These are phyloP conservation scores for Lacerta bilineata DNA, from an alignment of 2,797 vertebrate species.

Conservation along the genomic window DNA sequence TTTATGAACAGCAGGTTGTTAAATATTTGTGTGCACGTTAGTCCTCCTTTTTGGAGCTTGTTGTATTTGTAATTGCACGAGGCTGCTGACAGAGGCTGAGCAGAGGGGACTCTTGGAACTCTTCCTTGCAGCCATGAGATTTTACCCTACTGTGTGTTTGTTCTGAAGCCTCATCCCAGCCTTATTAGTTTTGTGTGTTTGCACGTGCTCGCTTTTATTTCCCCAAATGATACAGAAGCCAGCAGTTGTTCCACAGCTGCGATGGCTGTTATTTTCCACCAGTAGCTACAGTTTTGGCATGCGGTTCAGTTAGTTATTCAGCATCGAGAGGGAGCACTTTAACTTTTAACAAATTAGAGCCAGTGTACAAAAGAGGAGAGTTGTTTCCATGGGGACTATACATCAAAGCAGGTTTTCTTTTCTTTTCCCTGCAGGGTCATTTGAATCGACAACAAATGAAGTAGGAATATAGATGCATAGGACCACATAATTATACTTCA, in stretches of 20 bases:
- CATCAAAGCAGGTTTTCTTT: slow-evolving; percentile 1
- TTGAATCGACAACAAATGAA: background rate
- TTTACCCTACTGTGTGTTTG: slow-evolving; percentile 30
- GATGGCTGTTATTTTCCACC: slow-evolving; percentile 16
- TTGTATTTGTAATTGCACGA: slow-evolving; percentile 26
- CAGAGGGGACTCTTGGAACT: background rate
- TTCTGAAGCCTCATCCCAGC: slow-evolving; percentile 8
- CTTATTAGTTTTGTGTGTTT: background rate
- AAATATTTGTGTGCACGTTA: slow-evolving; percentile 24
- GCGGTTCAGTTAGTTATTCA: slow-evolving; percentile 12
- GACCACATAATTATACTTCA: background rate
- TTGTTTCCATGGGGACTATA: slow-evolving; percentile 31
- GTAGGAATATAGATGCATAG: background rate
- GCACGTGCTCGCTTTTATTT: slow-evolving; percentile 13
- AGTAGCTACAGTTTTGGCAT: background rate
- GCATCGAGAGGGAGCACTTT: background rate
- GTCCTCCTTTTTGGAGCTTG: slow-evolving; percentile 12
- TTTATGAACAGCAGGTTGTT: slow-evolving; percentile 34
- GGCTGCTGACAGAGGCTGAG: background rate
- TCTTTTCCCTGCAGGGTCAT: background rate
- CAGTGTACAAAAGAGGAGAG: background rate
- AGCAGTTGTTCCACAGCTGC: slow-evolving; percentile 22
- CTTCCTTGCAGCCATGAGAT: background rate
- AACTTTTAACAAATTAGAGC: slow-evolving; percentile 26
- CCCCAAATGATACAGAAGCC: slow-evolving; percentile 4